Evolutionary conservation across 2,888 invertebrate species (phyloP), one percentile per base, ranked within the genome.

Genomic region (Branchellion lobata): DNA sequence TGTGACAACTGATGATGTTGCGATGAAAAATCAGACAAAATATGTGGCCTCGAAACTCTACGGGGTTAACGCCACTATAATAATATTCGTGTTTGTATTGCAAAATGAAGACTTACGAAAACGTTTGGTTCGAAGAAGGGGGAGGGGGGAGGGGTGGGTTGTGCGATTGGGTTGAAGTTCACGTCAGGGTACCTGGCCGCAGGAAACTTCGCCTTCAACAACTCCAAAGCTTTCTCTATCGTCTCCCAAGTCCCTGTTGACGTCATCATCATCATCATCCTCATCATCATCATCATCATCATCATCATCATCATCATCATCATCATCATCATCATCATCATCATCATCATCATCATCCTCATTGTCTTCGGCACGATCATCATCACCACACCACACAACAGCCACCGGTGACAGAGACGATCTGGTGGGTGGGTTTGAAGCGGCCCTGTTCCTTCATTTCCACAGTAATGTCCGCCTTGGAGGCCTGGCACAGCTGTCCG

Each of bases 141-240:
- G 1, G 47, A 21, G 14, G 29, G 21, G 1, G 61, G 71, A 8
- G 69, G 65, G 29, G 68, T 53, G 33, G 68, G 65, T 8, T 77
- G 57, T 34, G 68, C 29, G 40, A 33, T 47, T 47, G 80, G 77
- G 14, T 2, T 71, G 61, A 68, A 80, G 69, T 77, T 71, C 11
- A 96, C 90, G 83, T 92, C 91, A 0, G 94, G 93, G 88, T 92
- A 94, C 84, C 91, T 91, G 85, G 92, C 92, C 83, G 91, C 88
- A 5, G 96, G 95, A 86, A 96, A 93, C 87, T 92, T 92, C 83
- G 92, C 91, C 84, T 93, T 91, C 83, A 97, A 94, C 90, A 94
- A 90, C 84, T 91, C 91, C 87, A 96, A 89, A 51, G 96, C 95
- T 83, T 91, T 90, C 84, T 92, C 92, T 83, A 96, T 93, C 86